Conservation (phyloP, 2,113 vertebrate genomes). For the Poecilia latipinna region DNA sequence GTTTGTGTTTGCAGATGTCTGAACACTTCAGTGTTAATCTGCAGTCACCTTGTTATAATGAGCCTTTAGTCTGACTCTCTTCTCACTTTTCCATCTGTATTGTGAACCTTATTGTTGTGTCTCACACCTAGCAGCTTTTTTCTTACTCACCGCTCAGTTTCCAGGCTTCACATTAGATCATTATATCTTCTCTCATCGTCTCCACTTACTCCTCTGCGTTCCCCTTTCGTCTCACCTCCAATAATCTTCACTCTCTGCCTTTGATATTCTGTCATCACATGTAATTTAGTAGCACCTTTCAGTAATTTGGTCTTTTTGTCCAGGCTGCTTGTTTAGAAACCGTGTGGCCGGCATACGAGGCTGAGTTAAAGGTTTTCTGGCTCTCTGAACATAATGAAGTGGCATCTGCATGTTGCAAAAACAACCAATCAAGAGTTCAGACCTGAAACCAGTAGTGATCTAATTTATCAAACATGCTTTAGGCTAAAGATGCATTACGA, state of each 20-base stretch:
- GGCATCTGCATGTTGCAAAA: no score
- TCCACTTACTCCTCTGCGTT: slow-evolving; percentile 5
- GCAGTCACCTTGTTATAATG: slow-evolving; percentile 21
- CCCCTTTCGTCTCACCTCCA: not conserved
- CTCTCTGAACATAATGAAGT: not conserved
- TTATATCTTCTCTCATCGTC: not conserved
- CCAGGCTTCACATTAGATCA: not conserved
- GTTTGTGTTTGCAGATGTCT: slow-evolving; percentile 41
- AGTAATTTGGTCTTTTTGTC: not conserved
- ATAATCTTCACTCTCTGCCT: not conserved
- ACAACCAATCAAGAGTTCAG: no score
- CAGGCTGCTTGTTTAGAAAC: not conserved
- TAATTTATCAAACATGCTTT: not conserved
- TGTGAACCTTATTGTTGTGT: slow-evolving; percentile 12
- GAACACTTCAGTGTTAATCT: slow-evolving; percentile 38
- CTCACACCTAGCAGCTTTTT: not conserved
- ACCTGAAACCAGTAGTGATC: not conserved
- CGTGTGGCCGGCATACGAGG: not conserved
- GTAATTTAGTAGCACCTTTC: not conserved
- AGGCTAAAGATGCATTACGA: no score
- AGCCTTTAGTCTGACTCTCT: slow-evolving; percentile 26
- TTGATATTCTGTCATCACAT: not conserved
- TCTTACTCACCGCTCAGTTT: not conserved
- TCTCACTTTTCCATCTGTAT: slow-evolving; percentile 16
- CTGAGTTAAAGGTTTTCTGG: not conserved